Base-by-base conservation (phyloP, 1,140 invertebrate genomes). In the Samia ricini region DNA sequence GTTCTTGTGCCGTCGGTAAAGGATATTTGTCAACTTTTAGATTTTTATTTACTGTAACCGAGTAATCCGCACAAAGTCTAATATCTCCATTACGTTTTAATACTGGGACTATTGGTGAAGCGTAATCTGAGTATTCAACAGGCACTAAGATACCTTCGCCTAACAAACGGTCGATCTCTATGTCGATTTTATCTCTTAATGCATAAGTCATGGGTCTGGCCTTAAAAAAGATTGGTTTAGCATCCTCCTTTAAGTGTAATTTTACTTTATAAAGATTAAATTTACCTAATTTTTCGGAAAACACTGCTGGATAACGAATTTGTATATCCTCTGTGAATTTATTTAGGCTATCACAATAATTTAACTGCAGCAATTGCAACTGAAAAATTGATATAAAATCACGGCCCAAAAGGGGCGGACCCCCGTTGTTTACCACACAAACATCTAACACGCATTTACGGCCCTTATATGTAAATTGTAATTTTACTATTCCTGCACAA, bases 311-410 rank as follows among this genome's bases (percentile, higher is more conserved):
- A 29, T 56, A 63, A 4, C 36, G 22, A 24, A 8, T 12, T 26
- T 56, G 33, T 57, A 57, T 33, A 15, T 29, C 10, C 5, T 51
- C 49, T 24, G 50, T 51, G 2, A 58, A 22, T 21, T 33, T 29
- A 58, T 50, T 1, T 22, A 21, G 6, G n/a, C 24, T 49, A 7
- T 64, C 24, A 42, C 66, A 69, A 59, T 48, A 64, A 60, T 68
- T 60, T 8, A 69, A 24, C n/a, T 55, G 22, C 10, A 48, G 21
- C n/a, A 69, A 42, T 23, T 62, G 19, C 52, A 68, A 57, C 26
- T 51, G 12, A 55, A 61, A 64, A 15, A 19, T 22, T 15, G 56
- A 52, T 26, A 64, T 64, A 61, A 68, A 68, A 29, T 68, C 66
- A 18, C 66, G 42, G 8, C 65, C 61, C 22, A 63, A 33, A n/a